Base-by-base conservation (phyloP, 2,113 vertebrate species). In the Orientallactaga bullata region DNA sequence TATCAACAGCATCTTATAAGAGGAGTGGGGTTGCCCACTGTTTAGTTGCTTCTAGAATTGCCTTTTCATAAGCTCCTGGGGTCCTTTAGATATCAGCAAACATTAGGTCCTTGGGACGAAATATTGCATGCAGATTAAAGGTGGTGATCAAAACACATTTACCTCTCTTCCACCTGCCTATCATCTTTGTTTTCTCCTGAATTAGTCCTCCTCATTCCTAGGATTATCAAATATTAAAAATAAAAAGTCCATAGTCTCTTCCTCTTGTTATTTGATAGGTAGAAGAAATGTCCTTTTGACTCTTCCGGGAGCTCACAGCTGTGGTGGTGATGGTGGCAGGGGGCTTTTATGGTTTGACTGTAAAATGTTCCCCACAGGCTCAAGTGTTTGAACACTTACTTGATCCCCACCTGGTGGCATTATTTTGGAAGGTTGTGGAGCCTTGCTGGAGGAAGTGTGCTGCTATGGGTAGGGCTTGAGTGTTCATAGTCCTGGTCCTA, bases 71-170 rank as follows among this genome's bases (percentile, higher is more conserved):
- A 76, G 18, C 20, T 76, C 30, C 58, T 30, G 9, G 30, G 18
- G 60, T 79, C 78, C 81, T 68, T 85, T 60, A 76, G 28, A 83
- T 90, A 88, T 58, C 47, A 84, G 32, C 60, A 86, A 66, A 71
- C 2, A 55, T 35, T 84, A 47, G 30, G n/a, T 81, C 92, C 69
- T 60, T 81, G 24, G 83, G 35, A 63, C 88, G 63, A 92, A 87
- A 80, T 82, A 21, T 47, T 92, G 71, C 42, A 63, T 65, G 51
- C 3, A 58, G 76, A 92, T 81, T 72, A 85, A 63, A 89, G 16
- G 39, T 68, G 39, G 2, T 61, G 26, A 95, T 47, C 35, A 83
- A 89, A 60, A 68, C 51, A 17, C 4, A 66, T 37, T 94, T 78
- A 0, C 79, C 47, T 94, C 60, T 61, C 26, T 81, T 58, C 15